A percentile compares a stretch with the other conserved stretches of the same genome.
Conservation (phyloP, 2,113 vertebrate species). For the Micronycteris hirsuta region DNA sequence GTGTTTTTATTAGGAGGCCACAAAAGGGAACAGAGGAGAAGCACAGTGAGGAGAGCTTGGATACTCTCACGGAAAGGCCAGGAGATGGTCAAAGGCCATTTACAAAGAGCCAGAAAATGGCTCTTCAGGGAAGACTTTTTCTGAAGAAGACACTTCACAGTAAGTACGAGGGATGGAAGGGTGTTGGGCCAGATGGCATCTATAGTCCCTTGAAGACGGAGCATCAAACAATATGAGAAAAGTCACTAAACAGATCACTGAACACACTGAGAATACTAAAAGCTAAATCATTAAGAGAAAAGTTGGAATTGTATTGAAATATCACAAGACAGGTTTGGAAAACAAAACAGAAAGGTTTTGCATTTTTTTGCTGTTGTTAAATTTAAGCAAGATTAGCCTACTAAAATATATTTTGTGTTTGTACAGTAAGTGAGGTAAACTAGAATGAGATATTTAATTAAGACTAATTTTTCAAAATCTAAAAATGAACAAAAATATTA, state of each 20-base stretch:
- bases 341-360: not conserved
- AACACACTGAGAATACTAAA: not conserved
- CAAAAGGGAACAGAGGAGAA: not conserved
- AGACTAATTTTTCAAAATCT: conserved; percentile 10
- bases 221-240: not conserved
- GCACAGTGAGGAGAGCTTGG: not conserved
- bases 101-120: not conserved
- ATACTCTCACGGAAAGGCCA: not conserved
- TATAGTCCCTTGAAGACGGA: not conserved
- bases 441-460: not conserved
- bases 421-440: not conserved
- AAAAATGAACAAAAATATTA: not conserved
- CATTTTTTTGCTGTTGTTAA: not conserved
- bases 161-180: not conserved
- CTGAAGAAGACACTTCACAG: not conserved
- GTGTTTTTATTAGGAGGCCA: not conserved
- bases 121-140: not conserved
- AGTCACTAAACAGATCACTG: not conserved
- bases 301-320: not conserved
- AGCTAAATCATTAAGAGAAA: not conserved
- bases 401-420: not conserved
- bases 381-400: not conserved
- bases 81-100: not conserved
- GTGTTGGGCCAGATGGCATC: not conserved
- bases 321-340: not conserved